Conservation (phyloP, 2,888 invertebrate species). For the Odontomyia ornata region DNA sequence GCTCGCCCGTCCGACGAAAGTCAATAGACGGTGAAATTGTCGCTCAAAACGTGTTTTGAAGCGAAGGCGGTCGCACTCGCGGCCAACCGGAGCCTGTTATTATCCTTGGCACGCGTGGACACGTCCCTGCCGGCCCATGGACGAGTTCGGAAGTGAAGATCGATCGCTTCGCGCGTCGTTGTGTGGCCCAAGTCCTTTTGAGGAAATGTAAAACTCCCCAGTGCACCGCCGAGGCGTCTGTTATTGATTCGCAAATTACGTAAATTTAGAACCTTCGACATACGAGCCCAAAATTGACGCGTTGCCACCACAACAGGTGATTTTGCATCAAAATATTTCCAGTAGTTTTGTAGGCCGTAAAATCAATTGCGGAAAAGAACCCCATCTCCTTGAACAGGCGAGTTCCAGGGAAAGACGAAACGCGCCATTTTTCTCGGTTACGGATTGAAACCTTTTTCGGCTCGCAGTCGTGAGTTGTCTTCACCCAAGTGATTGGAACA, state of each 20-base stretch:
- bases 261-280: constrained; percentile 33
- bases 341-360: not conserved
- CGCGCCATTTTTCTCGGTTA: constrained; percentile 36
- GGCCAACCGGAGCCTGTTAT: not conserved
- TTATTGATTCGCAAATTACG: constrained; percentile 49
- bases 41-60: not conserved
- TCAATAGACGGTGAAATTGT: not conserved
- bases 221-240: constrained; percentile 40
- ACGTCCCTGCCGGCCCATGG: not conserved
- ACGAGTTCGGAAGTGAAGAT: constrained; percentile 2
- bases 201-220: not conserved
- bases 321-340: not conserved
- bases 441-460: not conserved
- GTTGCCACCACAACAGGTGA: constrained; percentile 38
- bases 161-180: constrained; percentile 42
- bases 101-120: not conserved
- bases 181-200: not conserved
- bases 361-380: not conserved
- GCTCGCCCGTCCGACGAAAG: not conserved
- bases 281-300: not conserved
- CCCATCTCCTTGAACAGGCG: not conserved
- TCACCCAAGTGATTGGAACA: not conserved
- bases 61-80: not conserved
- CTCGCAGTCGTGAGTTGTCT: not conserved
- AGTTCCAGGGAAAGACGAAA: not conserved